These are phyloP conservation scores for Melitaea cinxia DNA, from an alignment of 1,140 invertebrate species.

Conservation along the genomic window DNA sequence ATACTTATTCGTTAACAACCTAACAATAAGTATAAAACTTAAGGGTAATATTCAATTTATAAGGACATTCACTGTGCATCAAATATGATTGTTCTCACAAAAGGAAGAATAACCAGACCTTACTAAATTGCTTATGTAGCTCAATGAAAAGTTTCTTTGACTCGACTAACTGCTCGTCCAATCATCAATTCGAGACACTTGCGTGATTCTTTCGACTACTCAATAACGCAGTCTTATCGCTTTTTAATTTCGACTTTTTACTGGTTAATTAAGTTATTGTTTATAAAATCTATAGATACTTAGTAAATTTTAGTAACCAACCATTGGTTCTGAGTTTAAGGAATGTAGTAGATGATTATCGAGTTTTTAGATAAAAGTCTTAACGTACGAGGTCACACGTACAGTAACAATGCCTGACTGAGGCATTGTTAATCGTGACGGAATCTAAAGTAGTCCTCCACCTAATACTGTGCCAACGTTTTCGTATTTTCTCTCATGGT, in stretches of 20 bases:
- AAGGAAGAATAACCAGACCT: not conserved
- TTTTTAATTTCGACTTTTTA: constrained; percentile 7
- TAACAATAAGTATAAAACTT: no score
- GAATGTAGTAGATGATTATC: not conserved
- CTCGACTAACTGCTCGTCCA: constrained; percentile 27
- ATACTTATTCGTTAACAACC: no score
- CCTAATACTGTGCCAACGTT: constrained; percentile 13
- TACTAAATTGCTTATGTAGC: not conserved
- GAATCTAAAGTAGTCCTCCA: constrained; percentile 28
- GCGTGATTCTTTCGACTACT: constrained; percentile 32
- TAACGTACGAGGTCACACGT: constrained; percentile 26
- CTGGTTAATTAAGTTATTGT: not conserved
- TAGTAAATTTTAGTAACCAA: not conserved
- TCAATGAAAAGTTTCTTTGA: not conserved
- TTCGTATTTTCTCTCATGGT: constrained; percentile 23
- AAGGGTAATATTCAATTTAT: no score
- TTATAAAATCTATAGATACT: not conserved
- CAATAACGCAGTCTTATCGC: constrained; percentile 1
- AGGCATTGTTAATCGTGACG: constrained; percentile 25
- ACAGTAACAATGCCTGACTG: constrained; percentile 13
- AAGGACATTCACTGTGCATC: no score
- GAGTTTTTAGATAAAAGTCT: constrained; percentile 3
- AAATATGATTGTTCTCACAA: no score
- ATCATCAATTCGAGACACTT: constrained; percentile 43
- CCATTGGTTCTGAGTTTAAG: not conserved